phyloP scores from a whole-genome alignment of 2,113 vertebrate species.

The Mungos mungo region DNA sequence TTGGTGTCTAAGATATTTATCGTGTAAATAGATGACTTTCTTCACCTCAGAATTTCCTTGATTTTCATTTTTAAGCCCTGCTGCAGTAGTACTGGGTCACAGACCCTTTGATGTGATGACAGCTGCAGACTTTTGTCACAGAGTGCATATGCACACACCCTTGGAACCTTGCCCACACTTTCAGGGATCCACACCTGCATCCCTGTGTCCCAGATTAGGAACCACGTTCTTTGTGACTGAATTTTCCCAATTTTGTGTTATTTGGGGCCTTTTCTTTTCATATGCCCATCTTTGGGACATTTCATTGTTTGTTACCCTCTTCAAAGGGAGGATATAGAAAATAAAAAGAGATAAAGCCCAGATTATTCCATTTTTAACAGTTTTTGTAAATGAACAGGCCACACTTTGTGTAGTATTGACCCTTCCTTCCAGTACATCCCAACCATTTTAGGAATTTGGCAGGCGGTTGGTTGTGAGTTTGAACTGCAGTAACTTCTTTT shows the following conservation, averaged over 20 bases:
- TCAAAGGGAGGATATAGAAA: neutral
- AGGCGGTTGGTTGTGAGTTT: neutral
- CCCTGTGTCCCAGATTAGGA: neutral
- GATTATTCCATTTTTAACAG: neutral
- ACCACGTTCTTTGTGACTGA: neutral
- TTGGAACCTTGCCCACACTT: neutral
- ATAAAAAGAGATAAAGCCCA: slow-evolving; percentile 26
- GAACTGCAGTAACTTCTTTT: neutral
- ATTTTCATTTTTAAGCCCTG: slow-evolving; percentile 10
- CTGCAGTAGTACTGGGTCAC: neutral
- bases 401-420: neutral
- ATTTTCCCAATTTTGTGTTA: slow-evolving; percentile 23
- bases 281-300: neutral
- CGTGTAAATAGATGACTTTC: slow-evolving; percentile 48
- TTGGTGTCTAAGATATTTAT: neutral
- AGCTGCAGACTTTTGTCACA: neutral
- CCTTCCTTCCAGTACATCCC: neutral
- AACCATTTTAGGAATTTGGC: neutral
- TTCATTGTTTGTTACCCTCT: neutral
- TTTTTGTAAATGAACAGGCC: neutral
- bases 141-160: neutral
- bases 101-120: neutral
- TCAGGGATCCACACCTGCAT: neutral
- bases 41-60: neutral
- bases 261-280: slow-evolving; percentile 23